Conservation (phyloP, 2,888 invertebrate species). For the Danaus chrysippus region DNA sequence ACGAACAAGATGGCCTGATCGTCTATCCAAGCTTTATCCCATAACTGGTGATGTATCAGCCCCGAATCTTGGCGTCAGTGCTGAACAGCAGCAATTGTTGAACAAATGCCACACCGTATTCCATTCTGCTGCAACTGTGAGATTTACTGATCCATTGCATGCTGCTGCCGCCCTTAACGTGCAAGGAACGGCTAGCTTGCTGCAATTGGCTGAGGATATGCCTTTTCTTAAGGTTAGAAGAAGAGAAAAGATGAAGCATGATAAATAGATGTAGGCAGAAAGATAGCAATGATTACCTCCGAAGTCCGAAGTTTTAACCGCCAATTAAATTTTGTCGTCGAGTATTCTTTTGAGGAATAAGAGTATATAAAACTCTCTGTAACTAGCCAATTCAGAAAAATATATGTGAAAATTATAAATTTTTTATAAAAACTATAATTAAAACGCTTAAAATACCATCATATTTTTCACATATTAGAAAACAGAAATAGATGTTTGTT, state of each 20-base stretch:
- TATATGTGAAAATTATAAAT: too few species aligned
- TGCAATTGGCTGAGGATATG: constrained; percentile 91
- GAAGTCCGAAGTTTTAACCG: too few species aligned
- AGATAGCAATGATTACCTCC: too few species aligned
- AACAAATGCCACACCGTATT: constrained; percentile 90
- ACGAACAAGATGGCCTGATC: constrained; percentile 80
- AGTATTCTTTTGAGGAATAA: too few species aligned
- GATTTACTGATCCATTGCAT: constrained; percentile 94
- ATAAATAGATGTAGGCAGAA: background rate
- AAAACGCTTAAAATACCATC: too few species aligned
- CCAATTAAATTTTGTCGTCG: too few species aligned
- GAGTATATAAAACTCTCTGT: too few species aligned
- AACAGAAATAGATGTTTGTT: too few species aligned
- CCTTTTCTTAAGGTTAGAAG: constrained; percentile 81
- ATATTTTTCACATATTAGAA: too few species aligned
- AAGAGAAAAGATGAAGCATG: background rate
- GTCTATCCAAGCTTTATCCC: constrained; percentile 83
- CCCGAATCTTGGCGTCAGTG: constrained; percentile 84
- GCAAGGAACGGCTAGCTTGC: constrained; percentile 89
- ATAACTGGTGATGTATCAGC: constrained; percentile 88
- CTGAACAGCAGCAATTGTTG: constrained; percentile 81
- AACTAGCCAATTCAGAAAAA: too few species aligned
- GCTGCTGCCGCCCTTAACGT: constrained; percentile 94
- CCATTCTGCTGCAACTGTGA: constrained; percentile 97
- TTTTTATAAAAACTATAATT: too few species aligned